Evolutionary conservation across 2,113 vertebrate genomes (phyloP).

Genomic region (Oreochromis tanganicae): DNA sequence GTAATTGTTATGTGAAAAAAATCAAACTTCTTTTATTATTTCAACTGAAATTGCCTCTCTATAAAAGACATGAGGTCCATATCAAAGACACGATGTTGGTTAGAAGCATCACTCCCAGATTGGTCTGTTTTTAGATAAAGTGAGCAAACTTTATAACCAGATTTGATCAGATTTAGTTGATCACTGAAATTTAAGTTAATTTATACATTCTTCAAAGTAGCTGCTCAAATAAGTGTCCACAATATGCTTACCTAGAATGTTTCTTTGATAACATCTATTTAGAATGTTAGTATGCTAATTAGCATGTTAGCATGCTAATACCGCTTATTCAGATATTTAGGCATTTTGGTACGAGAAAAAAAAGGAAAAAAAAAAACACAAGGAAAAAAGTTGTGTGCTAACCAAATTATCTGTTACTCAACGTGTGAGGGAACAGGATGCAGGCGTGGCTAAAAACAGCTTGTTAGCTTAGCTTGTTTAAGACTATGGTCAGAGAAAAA

Average conservation of each 20-base stretch:
- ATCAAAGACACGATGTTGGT: not conserved
- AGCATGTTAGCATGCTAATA: not conserved
- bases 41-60: not conserved
- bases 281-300: not conserved
- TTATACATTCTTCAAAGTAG: not conserved
- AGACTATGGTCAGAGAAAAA: not conserved
- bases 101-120: not conserved
- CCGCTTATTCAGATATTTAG: not conserved
- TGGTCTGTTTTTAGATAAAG: not conserved
- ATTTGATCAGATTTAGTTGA: not conserved
- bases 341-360: not conserved
- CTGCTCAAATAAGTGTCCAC: not conserved
- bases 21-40: not conserved
- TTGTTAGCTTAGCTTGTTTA: not conserved
- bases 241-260: not conserved
- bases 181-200: not conserved
- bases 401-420: not conserved
- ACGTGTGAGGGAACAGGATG: not conserved
- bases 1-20: not conserved
- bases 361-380: not conserved
- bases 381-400: not conserved
- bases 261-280: not conserved
- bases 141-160: not conserved
- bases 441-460: not conserved
- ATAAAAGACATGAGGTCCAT: not conserved